Evolutionary conservation across 2,797 vertebrate genomes (phyloP).

Genomic region (Smutsia temminckii): DNA sequence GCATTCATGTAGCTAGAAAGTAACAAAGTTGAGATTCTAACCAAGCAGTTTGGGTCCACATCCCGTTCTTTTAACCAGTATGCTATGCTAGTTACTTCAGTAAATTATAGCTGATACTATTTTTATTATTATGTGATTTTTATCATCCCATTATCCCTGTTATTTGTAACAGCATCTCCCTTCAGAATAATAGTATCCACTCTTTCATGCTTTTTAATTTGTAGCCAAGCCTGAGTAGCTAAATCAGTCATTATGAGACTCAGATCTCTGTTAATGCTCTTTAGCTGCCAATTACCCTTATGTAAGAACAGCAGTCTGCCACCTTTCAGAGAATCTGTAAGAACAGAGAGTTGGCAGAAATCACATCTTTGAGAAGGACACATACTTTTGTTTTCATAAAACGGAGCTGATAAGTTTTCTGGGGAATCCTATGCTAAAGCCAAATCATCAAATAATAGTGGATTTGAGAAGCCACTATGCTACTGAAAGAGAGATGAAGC

Average conservation of each 20-base stretch:
- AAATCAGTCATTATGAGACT: neutral
- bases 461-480: neutral
- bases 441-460: conserved; percentile 13
- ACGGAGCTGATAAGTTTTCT: neutral
- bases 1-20: neutral
- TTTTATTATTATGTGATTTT: neutral
- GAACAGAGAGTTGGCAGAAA: neutral
- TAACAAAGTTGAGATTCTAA: neutral
- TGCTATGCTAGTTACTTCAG: neutral
- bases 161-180: neutral
- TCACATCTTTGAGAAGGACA: neutral
- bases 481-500: neutral
- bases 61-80: neutral
- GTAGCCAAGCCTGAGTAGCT: neutral
- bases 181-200: neutral
- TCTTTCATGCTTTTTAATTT: neutral
- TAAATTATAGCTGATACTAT: neutral
- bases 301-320: neutral
- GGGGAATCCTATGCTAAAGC: neutral
- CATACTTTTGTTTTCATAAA: neutral
- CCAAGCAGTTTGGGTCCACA: neutral
- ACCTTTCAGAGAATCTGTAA: neutral
- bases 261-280: neutral
- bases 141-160: neutral
- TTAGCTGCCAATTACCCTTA: neutral